A percentile compares a stretch with the other conserved stretches of the same genome.
phyloP scores from a whole-genome alignment of 2,797 vertebrate species.

The Taenioides sp. region DNA sequence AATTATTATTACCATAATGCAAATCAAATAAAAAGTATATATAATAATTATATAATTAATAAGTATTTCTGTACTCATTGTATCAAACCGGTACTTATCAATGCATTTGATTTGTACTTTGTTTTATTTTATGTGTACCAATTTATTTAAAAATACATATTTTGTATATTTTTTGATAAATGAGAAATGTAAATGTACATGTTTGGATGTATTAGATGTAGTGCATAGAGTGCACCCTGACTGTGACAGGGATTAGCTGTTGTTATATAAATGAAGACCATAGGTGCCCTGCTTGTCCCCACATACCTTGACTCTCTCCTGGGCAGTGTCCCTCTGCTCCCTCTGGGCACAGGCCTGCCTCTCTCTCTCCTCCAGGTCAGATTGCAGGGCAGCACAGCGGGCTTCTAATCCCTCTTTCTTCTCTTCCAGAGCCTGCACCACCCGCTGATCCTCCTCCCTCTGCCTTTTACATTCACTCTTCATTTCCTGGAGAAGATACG shows the following conservation, averaged over 20 bases:
- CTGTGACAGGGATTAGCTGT: background rate
- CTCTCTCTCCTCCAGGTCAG: slow-evolving; percentile 91
- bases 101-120: too few species aligned
- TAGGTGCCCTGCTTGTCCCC: slow-evolving; percentile 43
- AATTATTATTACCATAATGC: background rate
- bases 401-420: slow-evolving; percentile 87
- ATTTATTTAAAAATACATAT: too few species aligned
- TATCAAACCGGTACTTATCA: too few species aligned
- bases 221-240: background rate
- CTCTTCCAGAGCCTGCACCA: slow-evolving; percentile 82
- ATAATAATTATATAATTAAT: background rate
- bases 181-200: background rate
- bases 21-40: background rate
- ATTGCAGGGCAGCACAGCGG: slow-evolving; percentile 83
- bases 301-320: slow-evolving; percentile 87
- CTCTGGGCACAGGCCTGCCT: slow-evolving; percentile 81
- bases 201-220: background rate
- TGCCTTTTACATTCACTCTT: slow-evolving; percentile 81
- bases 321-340: slow-evolving; percentile 79
- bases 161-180: background rate
- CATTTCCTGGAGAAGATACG: slow-evolving; percentile 76
- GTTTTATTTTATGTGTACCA: too few species aligned
- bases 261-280: background rate
- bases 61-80: too few species aligned
- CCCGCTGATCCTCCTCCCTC: slow-evolving; percentile 81